Conservation (phyloP, 2,797 vertebrate genomes). For the Periophthalmus magnuspinnatus region DNA sequence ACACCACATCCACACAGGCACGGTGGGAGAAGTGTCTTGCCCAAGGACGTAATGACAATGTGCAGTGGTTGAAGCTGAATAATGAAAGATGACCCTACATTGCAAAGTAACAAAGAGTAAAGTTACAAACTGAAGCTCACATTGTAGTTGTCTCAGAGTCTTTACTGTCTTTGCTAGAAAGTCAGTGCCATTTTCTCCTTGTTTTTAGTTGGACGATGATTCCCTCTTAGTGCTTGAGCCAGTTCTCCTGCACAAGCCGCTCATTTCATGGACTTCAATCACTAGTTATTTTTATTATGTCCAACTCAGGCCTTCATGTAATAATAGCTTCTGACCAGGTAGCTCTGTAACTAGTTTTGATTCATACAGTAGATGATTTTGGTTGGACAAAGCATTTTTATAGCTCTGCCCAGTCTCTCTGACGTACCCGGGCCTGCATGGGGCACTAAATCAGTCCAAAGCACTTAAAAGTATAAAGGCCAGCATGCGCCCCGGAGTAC, state of each 20-base stretch:
- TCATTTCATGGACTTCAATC: constrained; percentile 55
- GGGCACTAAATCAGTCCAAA: constrained; percentile 59
- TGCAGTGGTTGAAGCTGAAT: not conserved
- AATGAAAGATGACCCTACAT: not conserved
- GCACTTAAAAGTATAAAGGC: constrained; percentile 62
- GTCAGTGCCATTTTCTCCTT: not conserved
- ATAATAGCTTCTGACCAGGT: constrained; percentile 19
- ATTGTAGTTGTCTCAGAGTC: not conserved
- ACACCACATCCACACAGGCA: not conserved
- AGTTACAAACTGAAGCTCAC: not conserved
- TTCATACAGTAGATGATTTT: constrained; percentile 45
- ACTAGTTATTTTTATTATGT: constrained; percentile 32
- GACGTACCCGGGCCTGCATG: constrained; percentile 42
- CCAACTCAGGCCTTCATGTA: constrained; percentile 21
- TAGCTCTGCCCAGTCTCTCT: constrained; percentile 23
- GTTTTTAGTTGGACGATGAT: constrained; percentile 47
- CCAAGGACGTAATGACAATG: not conserved
- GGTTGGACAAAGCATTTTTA: constrained; percentile 39
- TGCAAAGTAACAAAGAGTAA: not conserved
- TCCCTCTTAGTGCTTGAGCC: constrained; percentile 44
- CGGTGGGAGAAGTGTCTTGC: too few species aligned
- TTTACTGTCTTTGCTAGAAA: not conserved
- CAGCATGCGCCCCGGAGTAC: constrained; percentile 44
- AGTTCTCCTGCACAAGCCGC: constrained; percentile 59
- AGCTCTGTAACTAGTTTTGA: constrained; percentile 39